Evolutionary conservation across 2,113 vertebrate genomes (phyloP).

Genomic region (Hippocampus guttulatus): DNA sequence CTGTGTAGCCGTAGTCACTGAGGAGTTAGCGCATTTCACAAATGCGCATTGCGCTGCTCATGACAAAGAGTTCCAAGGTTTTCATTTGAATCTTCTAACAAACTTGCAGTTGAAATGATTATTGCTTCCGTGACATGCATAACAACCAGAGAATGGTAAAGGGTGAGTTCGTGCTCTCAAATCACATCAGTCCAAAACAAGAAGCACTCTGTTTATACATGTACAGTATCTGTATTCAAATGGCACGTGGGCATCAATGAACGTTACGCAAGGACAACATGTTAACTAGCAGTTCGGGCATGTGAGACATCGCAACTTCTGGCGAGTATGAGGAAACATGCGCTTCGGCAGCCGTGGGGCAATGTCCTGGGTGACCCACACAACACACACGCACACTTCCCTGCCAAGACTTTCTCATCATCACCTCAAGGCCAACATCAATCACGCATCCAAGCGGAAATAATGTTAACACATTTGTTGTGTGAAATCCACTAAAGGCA

Average conservation of each 20-base stretch:
- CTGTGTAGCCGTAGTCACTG: too few relatives aligned
- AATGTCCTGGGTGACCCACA: neutral
- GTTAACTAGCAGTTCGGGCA: slow-evolving; percentile 31
- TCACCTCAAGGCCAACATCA: neutral
- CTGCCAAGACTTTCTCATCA: neutral
- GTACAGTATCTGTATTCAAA: neutral
- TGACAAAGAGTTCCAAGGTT: neutral
- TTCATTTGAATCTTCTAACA: too few relatives aligned
- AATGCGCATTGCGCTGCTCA: too few relatives aligned
- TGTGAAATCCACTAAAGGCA: neutral
- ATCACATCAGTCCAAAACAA: neutral
- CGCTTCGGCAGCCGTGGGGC: neutral
- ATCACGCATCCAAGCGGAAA: neutral
- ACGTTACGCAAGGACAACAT: slow-evolving; percentile 24
- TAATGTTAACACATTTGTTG: neutral
- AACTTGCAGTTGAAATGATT: too few relatives aligned
- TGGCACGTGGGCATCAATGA: neutral
- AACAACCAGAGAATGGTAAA: neutral
- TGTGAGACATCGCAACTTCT: slow-evolving; percentile 23
- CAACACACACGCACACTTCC: neutral
- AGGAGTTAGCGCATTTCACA: too few relatives aligned
- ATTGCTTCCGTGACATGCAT: neutral
- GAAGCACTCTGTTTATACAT: neutral
- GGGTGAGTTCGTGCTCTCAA: neutral
- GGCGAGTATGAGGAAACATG: slow-evolving; percentile 28